Evolutionary conservation across 2,888 invertebrate genomes (phyloP).

Genomic region (Prosopocoilus inquinatus): DNA sequence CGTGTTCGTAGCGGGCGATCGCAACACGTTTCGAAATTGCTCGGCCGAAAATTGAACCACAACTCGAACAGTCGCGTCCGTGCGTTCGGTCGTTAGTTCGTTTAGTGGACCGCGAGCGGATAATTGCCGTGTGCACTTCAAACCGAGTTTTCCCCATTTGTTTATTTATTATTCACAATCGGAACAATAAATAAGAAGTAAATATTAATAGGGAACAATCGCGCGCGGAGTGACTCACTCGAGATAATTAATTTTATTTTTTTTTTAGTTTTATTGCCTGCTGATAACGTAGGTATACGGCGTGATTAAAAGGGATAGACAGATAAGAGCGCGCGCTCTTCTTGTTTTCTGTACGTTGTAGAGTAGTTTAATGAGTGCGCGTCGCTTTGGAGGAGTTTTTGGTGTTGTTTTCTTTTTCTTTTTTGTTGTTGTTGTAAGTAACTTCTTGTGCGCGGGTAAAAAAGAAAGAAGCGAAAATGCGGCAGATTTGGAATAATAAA

Average conservation of each 20-base stretch:
- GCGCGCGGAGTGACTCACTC: too few relatives aligned
- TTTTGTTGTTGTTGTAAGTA: too few relatives aligned
- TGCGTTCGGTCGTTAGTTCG: too few relatives aligned
- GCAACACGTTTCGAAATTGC: not conserved
- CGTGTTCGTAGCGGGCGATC: not conserved
- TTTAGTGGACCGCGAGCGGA: too few relatives aligned
- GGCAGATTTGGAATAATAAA: constrained; percentile 17
- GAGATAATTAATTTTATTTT: too few relatives aligned
- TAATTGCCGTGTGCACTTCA: too few relatives aligned
- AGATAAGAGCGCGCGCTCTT: constrained; percentile 3
- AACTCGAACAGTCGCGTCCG: too few relatives aligned
- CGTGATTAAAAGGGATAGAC: constrained; percentile 4
- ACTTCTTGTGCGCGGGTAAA: not conserved
- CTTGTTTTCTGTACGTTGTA: constrained; percentile 1
- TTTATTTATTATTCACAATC: too few relatives aligned
- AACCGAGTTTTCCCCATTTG: too few relatives aligned
- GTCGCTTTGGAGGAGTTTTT: not conserved
- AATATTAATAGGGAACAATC: too few relatives aligned
- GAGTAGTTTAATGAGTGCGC: not conserved
- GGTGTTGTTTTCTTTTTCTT: not conserved
- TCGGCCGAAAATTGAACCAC: too few relatives aligned
- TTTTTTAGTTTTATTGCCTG: not conserved
- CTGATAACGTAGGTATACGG: constrained; percentile 7
- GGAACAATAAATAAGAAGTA: too few relatives aligned
- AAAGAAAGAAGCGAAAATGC: constrained; percentile 7